These are phyloP conservation scores for Pituophis catenifer DNA, from an alignment of 2,113 vertebrate species.

Conservation along the genomic window DNA sequence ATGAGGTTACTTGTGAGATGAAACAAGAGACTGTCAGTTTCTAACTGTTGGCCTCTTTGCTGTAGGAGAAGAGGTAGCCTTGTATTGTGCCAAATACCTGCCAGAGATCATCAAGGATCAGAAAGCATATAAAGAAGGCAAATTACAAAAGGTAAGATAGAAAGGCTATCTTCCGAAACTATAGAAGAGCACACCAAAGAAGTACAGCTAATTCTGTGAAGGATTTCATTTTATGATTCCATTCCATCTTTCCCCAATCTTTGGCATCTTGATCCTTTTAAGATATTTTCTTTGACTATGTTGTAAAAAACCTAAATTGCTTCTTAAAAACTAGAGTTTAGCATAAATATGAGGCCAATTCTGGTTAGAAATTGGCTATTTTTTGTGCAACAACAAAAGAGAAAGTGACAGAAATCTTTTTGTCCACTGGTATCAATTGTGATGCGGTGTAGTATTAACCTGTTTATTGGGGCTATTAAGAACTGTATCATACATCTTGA, in stretches of 20 bases:
- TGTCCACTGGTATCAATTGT: neutral
- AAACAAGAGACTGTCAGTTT: neutral
- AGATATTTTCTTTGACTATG: neutral
- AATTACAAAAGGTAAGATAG: slow-evolving; percentile 89
- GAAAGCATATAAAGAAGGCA: slow-evolving; percentile 94
- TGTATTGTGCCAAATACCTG: slow-evolving; percentile 98
- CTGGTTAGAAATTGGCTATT: neutral
- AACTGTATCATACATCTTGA: neutral
- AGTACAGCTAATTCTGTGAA: neutral
- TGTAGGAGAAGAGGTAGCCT: slow-evolving; percentile 94
- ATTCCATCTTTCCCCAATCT: neutral
- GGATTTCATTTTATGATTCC: neutral
- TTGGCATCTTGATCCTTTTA: neutral
- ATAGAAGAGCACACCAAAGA: neutral
- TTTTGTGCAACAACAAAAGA: neutral
- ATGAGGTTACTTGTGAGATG: neutral
- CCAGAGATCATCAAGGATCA: slow-evolving; percentile 96
- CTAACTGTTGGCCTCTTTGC: slow-evolving; percentile 38
- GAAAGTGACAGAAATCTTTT: neutral
- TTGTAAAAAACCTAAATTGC: neutral
- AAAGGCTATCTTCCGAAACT: neutral
- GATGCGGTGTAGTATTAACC: neutral
- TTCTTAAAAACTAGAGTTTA: neutral
- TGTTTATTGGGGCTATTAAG: neutral
- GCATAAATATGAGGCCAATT: neutral